phyloP scores from a whole-genome alignment of 2,888 invertebrate genomes.

The Drosophila macrospina region DNA sequence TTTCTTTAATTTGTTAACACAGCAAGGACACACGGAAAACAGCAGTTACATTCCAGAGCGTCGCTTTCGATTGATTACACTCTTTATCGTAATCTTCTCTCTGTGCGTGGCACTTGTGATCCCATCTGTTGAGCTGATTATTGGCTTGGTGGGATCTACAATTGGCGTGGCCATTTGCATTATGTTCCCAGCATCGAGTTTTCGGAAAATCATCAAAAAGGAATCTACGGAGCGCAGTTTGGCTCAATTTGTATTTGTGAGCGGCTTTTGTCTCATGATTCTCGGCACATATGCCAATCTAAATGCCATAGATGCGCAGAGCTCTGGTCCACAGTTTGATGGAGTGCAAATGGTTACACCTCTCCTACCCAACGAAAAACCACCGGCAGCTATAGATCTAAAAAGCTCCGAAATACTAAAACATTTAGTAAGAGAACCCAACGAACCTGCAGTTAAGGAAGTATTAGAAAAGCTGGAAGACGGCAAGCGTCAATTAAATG shows the following conservation, averaged over 20 bases:
- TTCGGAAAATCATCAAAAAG: slow-evolving; percentile 93
- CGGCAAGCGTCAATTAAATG: slow-evolving; percentile 18
- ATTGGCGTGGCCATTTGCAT: slow-evolving; percentile 97
- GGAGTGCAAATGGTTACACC: slow-evolving; percentile 59
- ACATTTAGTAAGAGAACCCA: slow-evolving; percentile 41
- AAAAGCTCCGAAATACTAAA: slow-evolving; percentile 50
- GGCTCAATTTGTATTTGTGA: slow-evolving; percentile 92
- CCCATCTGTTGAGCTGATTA: slow-evolving; percentile 97
- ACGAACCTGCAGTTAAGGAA: slow-evolving; percentile 20
- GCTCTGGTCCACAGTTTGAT: slow-evolving; percentile 82
- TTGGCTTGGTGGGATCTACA: slow-evolving; percentile 97
- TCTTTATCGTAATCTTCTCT: slow-evolving; percentile 91
- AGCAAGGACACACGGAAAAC: slow-evolving; percentile 89
- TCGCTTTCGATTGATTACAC: slow-evolving; percentile 93
- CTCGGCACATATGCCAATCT: slow-evolving; percentile 96
- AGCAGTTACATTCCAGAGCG: slow-evolving; percentile 92
- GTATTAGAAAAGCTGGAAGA: slow-evolving; percentile 40
- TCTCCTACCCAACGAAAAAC: slow-evolving; percentile 44
- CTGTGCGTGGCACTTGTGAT: slow-evolving; percentile 93
- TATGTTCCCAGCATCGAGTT: slow-evolving; percentile 96
- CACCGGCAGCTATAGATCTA: slow-evolving; percentile 39
- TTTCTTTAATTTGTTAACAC: not conserved
- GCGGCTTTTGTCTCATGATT: slow-evolving; percentile 95
- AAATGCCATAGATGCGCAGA: slow-evolving; percentile 89
- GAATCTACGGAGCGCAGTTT: slow-evolving; percentile 92